phyloP scores from a whole-genome alignment of 2,888 invertebrate species.

The Panzeria rudis region DNA sequence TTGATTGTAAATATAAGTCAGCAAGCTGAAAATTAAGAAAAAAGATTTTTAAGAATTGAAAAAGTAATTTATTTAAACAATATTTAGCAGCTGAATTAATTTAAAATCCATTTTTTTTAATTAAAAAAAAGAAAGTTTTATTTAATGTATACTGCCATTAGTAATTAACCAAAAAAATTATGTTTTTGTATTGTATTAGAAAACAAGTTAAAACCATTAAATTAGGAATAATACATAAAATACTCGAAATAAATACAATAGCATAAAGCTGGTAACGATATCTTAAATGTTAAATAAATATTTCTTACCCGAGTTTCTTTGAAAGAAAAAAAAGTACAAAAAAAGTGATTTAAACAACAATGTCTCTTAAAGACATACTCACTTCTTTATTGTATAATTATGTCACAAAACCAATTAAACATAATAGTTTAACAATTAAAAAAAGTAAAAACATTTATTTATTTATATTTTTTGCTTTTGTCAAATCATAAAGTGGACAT shows the following conservation, averaged over 20 bases:
- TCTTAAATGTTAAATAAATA: not conserved
- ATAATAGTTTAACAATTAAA: conserved; percentile 6
- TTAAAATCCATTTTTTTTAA: not conserved
- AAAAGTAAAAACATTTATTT: not conserved
- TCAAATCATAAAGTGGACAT: conserved; percentile 24
- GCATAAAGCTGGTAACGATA: not conserved
- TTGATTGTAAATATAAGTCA: not conserved
- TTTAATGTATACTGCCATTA: not conserved
- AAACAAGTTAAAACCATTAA: not conserved
- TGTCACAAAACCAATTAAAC: not conserved
- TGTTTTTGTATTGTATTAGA: no score
- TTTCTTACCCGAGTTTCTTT: not conserved
- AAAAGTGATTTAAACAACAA: not conserved
- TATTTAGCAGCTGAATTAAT: not conserved
- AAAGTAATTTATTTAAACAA: no score
- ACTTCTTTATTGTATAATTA: conserved; percentile 25
- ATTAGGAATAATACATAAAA: not conserved
- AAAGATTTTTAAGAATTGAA: no score
- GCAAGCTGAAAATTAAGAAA: not conserved
- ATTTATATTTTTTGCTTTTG: no score
- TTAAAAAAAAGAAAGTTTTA: not conserved
- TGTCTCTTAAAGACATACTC: not conserved
- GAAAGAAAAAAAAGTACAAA: not conserved
- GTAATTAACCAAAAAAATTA: not conserved
- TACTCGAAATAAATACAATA: not conserved